phyloP scores from a whole-genome alignment of 2,888 invertebrate species.

The Strigamia maritima region DNA sequence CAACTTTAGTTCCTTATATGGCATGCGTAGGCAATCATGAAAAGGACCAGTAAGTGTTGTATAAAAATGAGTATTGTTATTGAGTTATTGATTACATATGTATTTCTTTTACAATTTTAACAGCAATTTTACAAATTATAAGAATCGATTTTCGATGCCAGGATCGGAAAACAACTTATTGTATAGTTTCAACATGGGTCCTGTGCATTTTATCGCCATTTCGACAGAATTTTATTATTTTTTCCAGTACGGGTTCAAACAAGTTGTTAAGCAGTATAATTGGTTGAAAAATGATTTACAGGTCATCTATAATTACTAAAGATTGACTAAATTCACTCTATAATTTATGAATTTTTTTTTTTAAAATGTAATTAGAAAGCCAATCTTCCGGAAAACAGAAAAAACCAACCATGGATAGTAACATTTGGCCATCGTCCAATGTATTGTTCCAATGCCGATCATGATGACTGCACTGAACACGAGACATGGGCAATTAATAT shows the following conservation, averaged over 20 bases:
- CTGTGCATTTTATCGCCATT: slow-evolving; percentile 48
- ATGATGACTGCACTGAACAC: slow-evolving; percentile 52
- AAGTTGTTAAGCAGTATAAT: slow-evolving; percentile 45
- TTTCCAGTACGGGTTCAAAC: slow-evolving; percentile 41
- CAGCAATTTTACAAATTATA: slow-evolving; percentile 94
- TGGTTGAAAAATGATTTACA: slow-evolving; percentile 53
- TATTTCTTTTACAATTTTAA: slow-evolving; percentile 46
- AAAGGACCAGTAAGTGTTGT: slow-evolving; percentile 67
- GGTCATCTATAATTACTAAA: slow-evolving; percentile 45
- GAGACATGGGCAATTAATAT: slow-evolving; percentile 47
- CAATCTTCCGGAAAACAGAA: slow-evolving; percentile 45
- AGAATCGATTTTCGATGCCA: slow-evolving; percentile 88
- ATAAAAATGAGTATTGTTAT: neutral
- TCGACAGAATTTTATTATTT: slow-evolving; percentile 46
- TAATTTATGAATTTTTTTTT: neutral
- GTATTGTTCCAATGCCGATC: slow-evolving; percentile 52
- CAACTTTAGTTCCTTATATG: slow-evolving; percentile 56
- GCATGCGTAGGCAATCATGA: slow-evolving; percentile 89
- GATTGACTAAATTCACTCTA: neutral
- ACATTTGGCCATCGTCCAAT: slow-evolving; percentile 51
- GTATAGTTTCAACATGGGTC: slow-evolving; percentile 52
- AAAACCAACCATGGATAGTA: slow-evolving; percentile 50
- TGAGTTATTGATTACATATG: too few species aligned
- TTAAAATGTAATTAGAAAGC: slow-evolving; percentile 41
- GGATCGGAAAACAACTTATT: slow-evolving; percentile 54